Base-by-base conservation (phyloP, 2,888 invertebrate genomes). In the Leptopilina syphax region DNA sequence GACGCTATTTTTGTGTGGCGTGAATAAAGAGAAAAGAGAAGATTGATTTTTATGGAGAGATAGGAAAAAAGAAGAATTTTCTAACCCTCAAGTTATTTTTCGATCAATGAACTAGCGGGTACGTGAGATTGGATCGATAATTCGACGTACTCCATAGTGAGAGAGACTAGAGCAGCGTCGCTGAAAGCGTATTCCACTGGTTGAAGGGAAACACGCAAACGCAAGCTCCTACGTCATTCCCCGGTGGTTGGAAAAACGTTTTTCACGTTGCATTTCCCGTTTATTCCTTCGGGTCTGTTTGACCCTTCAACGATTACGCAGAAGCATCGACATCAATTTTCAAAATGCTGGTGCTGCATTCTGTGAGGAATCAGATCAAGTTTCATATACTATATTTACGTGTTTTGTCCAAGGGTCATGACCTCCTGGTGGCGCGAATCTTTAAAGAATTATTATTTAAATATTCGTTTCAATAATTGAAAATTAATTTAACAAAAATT, bases 291-390 rank as follows among this genome's bases (percentile, higher is more conserved):
- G 5, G 34, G 9, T 8, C 70, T 3, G 13, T 27, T 10, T 73
- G n/a, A 44, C 34, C 73, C n/a, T 73, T 57, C 57, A 54, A 7
- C 54, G 57, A 34, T 27, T 8, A 34, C 34, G 24, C 54, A 54
- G 27, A 70, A 34, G 10, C n/a, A 57, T 34, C 13, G 57, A 73
- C 73, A 57, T 63, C 73, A 73, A 73, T 54, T 73, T 54, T 27
- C 34, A 54, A n/a, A 70, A 18, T 12, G 76, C 50, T 50, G 76
- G 76, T 80, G 80, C 80, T 78, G 80, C 80, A 63, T 76, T 50
- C 80, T 80, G 7, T 79, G 63, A 63, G 77, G 1, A 63, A 68
- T 34, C 12, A 5, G 18, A 73, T n/a, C 27, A 76, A 57, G 18
- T 9, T 34, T 50, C 50, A 70, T 47, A 60, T 18, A 18, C 18